Evolutionary conservation across 2,888 invertebrate genomes (phyloP).

Genomic region (Amphipyra tragopoginis): DNA sequence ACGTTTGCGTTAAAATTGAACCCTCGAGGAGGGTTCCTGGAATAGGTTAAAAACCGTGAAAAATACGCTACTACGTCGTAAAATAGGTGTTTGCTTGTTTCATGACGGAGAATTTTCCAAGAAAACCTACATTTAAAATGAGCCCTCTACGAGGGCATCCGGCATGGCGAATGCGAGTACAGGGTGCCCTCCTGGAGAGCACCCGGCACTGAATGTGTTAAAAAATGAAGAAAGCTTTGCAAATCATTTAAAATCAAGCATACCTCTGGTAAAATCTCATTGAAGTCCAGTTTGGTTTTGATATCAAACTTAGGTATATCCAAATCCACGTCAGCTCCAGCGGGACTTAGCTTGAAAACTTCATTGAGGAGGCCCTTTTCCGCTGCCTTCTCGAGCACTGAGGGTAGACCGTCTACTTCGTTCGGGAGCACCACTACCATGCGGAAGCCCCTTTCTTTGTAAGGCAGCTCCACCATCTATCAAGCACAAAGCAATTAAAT

Average conservation of each 20-base stretch:
- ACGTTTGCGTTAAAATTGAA: too few relatives aligned
- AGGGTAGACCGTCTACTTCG: slow-evolving; percentile 68
- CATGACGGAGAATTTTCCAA: too few relatives aligned
- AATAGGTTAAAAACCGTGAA: too few relatives aligned
- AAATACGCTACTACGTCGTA: too few relatives aligned
- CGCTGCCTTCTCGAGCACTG: slow-evolving; percentile 66
- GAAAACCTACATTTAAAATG: too few relatives aligned
- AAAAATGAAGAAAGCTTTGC: not conserved
- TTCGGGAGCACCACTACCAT: slow-evolving; percentile 75
- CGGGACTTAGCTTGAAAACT: slow-evolving; percentile 62
- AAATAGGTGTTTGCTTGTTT: too few relatives aligned
- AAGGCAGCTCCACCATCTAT: slow-evolving; percentile 75
- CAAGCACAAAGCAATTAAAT: slow-evolving; percentile 19
- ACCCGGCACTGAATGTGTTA: too few relatives aligned
- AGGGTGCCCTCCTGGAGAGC: too few relatives aligned
- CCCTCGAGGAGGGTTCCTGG: too few relatives aligned
- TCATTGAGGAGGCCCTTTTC: slow-evolving; percentile 67
- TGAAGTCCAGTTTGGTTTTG: slow-evolving; percentile 66
- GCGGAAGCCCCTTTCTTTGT: slow-evolving; percentile 73
- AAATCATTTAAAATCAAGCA: not conserved
- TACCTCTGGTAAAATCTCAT: slow-evolving; percentile 71
- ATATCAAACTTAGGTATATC: slow-evolving; percentile 75
- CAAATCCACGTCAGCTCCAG: slow-evolving; percentile 60
- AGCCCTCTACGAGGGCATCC: too few relatives aligned
- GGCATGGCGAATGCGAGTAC: too few relatives aligned